phyloP scores from a whole-genome alignment of 2,888 invertebrate genomes.

The Rhodophaea formosa region DNA sequence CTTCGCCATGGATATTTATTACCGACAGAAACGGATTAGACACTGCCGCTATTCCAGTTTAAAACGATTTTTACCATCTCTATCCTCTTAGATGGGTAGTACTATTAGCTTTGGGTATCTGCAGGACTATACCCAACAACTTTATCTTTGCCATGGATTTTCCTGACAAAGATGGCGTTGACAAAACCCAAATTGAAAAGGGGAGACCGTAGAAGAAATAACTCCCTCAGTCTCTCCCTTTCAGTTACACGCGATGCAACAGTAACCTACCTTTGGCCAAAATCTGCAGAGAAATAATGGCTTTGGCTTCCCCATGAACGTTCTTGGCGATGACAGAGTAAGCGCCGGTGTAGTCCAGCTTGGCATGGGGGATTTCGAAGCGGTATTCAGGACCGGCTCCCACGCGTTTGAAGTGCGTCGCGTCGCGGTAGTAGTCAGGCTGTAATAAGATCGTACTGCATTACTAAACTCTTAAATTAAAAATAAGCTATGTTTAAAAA shows the following conservation, averaged over 20 bases:
- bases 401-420: slow-evolving; percentile 88
- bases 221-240: no score
- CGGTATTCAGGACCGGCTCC: slow-evolving; percentile 90
- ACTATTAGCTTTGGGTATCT: no score
- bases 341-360: slow-evolving; percentile 92
- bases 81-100: no score
- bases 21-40: neutral
- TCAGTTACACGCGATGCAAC: no score
- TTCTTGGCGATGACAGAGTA: slow-evolving; percentile 92
- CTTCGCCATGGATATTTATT: neutral
- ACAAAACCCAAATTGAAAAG: no score
- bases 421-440: slow-evolving; percentile 94
- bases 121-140: no score
- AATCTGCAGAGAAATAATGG: slow-evolving; percentile 93
- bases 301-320: slow-evolving; percentile 91
- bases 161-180: no score
- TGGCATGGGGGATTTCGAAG: slow-evolving; percentile 92
- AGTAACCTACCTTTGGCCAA: slow-evolving; percentile 85
- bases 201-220: no score
- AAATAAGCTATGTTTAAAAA: no score
- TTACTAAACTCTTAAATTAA: neutral
- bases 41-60: no score
- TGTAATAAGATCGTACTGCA: slow-evolving; percentile 75
- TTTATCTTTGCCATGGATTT: no score
- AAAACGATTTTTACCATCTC: no score